A percentile compares a stretch with the other conserved stretches of the same genome.
phyloP scores from a whole-genome alignment of 2,888 invertebrate genomes.

The Clivina fossor region DNA sequence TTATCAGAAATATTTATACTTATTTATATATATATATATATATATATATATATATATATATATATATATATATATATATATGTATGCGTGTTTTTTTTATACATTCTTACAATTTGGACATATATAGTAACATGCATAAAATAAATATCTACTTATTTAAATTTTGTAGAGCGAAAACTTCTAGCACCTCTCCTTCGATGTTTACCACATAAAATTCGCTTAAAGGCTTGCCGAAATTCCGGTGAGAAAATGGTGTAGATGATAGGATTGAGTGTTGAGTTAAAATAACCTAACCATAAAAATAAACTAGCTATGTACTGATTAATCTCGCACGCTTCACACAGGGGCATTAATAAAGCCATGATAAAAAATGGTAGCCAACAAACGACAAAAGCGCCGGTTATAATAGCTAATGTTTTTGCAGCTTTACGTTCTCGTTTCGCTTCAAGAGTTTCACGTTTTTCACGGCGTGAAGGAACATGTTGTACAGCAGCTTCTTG shows the following conservation, averaged over 20 bases:
- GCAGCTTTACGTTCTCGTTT: constrained; percentile 93
- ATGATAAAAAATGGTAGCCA: constrained; percentile 95
- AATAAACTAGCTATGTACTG: constrained; percentile 74
- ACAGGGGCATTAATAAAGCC: constrained; percentile 82
- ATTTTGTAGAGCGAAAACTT: constrained; percentile 51
- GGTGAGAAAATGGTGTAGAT: constrained; percentile 94
- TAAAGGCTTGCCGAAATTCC: constrained; percentile 88
- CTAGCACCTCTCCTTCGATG: constrained; percentile 48
- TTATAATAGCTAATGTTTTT: constrained; percentile 93
- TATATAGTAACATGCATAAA: too few relatives aligned
- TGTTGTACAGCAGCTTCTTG: constrained; percentile 41
- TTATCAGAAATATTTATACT: too few relatives aligned
- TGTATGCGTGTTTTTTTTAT: too few relatives aligned
- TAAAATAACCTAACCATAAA: constrained; percentile 90
- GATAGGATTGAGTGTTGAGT: constrained; percentile 87
- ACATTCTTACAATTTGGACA: too few relatives aligned
- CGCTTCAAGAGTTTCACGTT: constrained; percentile 78
- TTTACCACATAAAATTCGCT: constrained; percentile 76
- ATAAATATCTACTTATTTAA: too few relatives aligned
- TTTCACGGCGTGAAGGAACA: constrained; percentile 50
- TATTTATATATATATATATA: too few relatives aligned
- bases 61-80: too few relatives aligned
- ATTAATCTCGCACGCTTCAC: constrained; percentile 72
- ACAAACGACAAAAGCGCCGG: constrained; percentile 92
- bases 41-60: too few relatives aligned